These are phyloP conservation scores for Lampris megalopsis DNA, from an alignment of 2,113 vertebrate species.

Conservation along the genomic window DNA sequence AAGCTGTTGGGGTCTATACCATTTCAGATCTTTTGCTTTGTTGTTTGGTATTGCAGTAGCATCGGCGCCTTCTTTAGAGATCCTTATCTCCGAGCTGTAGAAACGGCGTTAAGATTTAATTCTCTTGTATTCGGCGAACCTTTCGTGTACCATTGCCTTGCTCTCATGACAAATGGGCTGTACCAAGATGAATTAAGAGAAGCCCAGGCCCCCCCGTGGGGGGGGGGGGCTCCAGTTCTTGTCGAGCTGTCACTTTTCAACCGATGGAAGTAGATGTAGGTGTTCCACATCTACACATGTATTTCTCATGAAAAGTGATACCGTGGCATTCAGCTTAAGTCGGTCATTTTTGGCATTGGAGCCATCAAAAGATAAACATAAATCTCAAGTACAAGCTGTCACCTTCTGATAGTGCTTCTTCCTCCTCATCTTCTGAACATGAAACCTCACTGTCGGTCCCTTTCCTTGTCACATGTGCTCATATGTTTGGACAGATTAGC, in stretches of 20 bases:
- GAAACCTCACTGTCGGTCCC: background rate
- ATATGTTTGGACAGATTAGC: background rate
- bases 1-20: conserved; percentile 56
- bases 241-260: conserved; percentile 26
- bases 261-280: background rate
- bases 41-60: conserved; percentile 61
- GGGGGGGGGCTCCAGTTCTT: conserved; percentile 11
- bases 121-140: conserved; percentile 12
- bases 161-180: conserved; percentile 40
- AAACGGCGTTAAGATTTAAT: conserved; percentile 46
- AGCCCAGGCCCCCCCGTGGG: conserved; percentile 30
- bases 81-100: conserved; percentile 36
- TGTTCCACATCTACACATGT: conserved; percentile 15
- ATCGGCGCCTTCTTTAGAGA: conserved; percentile 52
- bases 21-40: conserved; percentile 67
- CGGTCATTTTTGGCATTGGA: conserved; percentile 12
- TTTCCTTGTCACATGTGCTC: background rate
- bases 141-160: conserved; percentile 6
- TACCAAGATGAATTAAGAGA: conserved; percentile 31
- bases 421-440: conserved; percentile 11
- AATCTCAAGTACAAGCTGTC: conserved; percentile 13
- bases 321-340: conserved; percentile 28
- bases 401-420: conserved; percentile 14
- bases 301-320: conserved; percentile 10
- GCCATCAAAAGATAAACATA: background rate